phyloP scores from a whole-genome alignment of 2,113 vertebrate species.

The Numida meleagris region DNA sequence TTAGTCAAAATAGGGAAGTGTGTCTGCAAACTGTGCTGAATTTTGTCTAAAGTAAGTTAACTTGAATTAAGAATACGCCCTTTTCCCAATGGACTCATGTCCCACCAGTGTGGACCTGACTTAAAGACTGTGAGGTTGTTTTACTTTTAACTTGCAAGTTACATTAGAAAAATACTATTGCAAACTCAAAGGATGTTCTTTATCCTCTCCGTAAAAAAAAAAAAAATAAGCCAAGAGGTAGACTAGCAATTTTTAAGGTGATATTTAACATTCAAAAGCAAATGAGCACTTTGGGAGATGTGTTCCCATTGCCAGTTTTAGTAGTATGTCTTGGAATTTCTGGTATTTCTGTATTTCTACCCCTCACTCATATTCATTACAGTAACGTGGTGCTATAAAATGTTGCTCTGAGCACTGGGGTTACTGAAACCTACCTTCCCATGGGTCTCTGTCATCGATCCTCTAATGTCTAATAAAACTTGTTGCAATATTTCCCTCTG shows the following conservation, averaged over 20 bases:
- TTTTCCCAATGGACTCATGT: background rate
- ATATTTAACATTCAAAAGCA: background rate
- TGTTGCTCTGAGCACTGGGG: background rate
- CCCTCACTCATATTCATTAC: background rate
- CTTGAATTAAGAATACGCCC: background rate
- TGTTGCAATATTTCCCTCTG: background rate
- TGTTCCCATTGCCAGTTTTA: background rate
- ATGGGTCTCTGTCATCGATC: background rate
- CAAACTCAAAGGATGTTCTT: no score
- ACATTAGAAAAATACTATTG: background rate
- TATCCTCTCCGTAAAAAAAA: no score
- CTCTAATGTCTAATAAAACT: rapidly evolving
- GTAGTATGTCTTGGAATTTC: background rate
- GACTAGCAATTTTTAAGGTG: background rate
- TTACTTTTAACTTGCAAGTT: no score
- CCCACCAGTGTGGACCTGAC: no score
- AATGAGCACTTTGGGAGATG: background rate
- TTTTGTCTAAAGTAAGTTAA: background rate
- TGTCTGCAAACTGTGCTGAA: background rate
- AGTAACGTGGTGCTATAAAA: background rate
- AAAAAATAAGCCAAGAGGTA: background rate
- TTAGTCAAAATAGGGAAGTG: background rate
- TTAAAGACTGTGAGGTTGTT: background rate
- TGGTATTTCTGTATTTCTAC: background rate
- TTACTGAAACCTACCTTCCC: background rate